Percentiles rank a stretch among this genome's conserved stretches.
Conservation (phyloP, 2,113 vertebrate genomes). For the Notarius lentiginosus region DNA sequence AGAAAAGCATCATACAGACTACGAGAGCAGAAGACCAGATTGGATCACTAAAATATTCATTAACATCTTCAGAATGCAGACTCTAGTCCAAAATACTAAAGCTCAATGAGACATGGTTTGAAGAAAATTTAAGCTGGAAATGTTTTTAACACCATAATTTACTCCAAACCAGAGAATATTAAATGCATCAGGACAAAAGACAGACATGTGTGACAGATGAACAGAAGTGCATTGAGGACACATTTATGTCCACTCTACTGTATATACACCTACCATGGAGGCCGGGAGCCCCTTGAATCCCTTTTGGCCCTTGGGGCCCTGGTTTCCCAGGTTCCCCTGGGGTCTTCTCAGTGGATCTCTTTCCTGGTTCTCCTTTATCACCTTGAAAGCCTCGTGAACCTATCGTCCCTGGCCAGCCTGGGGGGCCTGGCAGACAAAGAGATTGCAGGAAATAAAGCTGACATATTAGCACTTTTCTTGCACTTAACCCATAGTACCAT, state of each 20-base stretch:
- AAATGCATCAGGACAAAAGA: too few relatives aligned
- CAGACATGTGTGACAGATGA: neutral
- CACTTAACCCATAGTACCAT: neutral
- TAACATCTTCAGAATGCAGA: too few relatives aligned
- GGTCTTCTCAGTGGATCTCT: neutral
- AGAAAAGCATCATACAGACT: too few relatives aligned
- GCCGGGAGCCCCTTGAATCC: conserved; percentile 60
- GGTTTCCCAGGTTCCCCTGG: conserved; percentile 70
- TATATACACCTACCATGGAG: conserved; percentile 54
- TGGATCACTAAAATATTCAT: too few relatives aligned
- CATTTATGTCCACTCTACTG: neutral
- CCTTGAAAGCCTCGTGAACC: conserved; percentile 73
- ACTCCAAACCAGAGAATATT: too few relatives aligned
- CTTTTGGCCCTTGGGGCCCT: conserved; percentile 55
- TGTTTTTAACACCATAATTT: too few relatives aligned
- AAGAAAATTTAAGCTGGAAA: too few relatives aligned
- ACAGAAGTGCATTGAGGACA: neutral
- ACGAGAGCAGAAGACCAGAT: too few relatives aligned
- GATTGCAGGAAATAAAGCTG: neutral
- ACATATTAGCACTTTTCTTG: neutral
- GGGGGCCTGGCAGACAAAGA: conserved; percentile 52
- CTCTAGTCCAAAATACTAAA: too few relatives aligned
- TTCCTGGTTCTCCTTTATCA: conserved; percentile 64
- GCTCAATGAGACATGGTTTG: too few relatives aligned
- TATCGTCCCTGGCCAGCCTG: conserved; percentile 58